Base-by-base conservation (phyloP, 92 coral and sea anemone species). In the Zoanthus sansibaricus region DNA sequence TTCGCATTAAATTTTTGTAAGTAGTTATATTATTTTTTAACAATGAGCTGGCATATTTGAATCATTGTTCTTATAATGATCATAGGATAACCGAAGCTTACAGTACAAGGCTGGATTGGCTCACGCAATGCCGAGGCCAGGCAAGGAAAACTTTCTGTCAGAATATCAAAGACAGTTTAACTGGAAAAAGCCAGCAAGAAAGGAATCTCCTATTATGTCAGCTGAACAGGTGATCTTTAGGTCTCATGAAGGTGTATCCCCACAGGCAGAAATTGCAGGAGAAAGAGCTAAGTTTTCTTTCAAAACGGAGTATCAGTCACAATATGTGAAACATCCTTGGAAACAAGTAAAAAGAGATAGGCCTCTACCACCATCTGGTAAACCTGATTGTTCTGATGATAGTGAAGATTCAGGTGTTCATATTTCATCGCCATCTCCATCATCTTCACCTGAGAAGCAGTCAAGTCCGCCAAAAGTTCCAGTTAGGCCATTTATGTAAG, bases 81-180 rank as follows among this genome's bases (percentile, higher is more conserved):
- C 69, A 12, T 51, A 91, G 94, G 88, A 83, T 72, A 91, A 80
- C 71, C 75, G 86, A 44, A 92, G 92, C 9, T 68, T 92, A 33
- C 90, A 86, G 70, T 92, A 92, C 90, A 92, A 92, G 75, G 94
- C 94, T 51, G 94, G 94, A 16, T 51, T 88, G 44, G 88, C 92
- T 5, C 84, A 87, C 3, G 17, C 83, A 32, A 89, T 86, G 71
- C 89, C 91, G 20, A 37, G 87, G 12, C 86, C 76, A 42, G 83
- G 80, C 48, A 92, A 84, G 44, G 78, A 85, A 13, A 83, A 87
- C 46, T 92, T 84, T 85, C 70, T 86, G 20, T 92, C 94, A 8
- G 94, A 92, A 46, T 92, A 92, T 74, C 92, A 76, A 32, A 86
- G 90, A 46, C 94, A 92, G 87, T 92, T 92, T 82, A 71, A 89